Evolutionary conservation across 2,797 vertebrate species (phyloP), one percentile per base, ranked within the genome.

Genomic region (Alosa sapidissima): DNA sequence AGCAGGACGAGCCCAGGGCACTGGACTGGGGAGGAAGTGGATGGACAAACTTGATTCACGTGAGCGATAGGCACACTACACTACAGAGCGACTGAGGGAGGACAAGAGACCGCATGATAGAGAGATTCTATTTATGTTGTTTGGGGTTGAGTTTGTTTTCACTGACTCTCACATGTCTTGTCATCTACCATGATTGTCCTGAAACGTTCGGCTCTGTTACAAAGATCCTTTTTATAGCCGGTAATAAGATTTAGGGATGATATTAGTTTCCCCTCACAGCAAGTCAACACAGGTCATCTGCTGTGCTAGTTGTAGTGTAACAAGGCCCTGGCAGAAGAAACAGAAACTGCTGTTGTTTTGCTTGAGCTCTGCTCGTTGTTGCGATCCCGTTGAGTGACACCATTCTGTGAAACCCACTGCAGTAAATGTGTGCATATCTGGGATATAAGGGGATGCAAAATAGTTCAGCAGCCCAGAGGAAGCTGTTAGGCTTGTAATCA

Each of bases 81-180:
- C 62, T 68, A 36, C 28, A 68, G 33, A 75, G 33, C 13, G 16
- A 75, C 36, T 5, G 33, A 16, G 68, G 3, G 68, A 33, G 62
- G 58, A 14, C 33, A 41, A 16, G 65, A 16, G 55, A 16, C 2
- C 11, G 2, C 8, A 41, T 33, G 65, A 72, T 14, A 72, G 28
- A 36, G 28, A 72, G n/a, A 68, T 41, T 41, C 72, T 47, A 78
- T 19, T 78, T 41, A 47, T 45, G 72, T 21, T 0, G 47, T 84
- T 85, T 54, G 84, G 62, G 85, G 86, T 68, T 62, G 45, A 68
- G 24, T 92, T 87, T 82, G 84, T 87, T 86, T 78, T 84, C 86
- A 62, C 82, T 41, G 41, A 41, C 41, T 88, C 84, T 91, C 91
- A 91, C 91, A 87, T 91, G 88, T 45, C 62, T 88, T 51, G 5